A percentile compares a stretch with the other conserved stretches of the same genome.
phyloP scores from a whole-genome alignment of 2,113 vertebrate genomes.

The Hucho hucho region DNA sequence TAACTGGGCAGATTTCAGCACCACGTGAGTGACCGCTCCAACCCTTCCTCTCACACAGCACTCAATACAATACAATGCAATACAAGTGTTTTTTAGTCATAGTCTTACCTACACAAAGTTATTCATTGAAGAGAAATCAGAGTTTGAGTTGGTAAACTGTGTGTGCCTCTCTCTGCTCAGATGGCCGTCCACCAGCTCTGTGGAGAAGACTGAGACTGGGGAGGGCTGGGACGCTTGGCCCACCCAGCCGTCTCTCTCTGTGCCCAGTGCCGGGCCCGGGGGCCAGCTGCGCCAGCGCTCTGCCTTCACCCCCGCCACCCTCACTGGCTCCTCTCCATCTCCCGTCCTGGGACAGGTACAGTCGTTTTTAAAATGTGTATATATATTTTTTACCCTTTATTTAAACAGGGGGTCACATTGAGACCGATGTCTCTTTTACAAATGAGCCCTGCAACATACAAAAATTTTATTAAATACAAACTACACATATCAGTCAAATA shows the following conservation, averaged over 20 bases:
- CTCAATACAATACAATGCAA: not conserved
- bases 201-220: constrained; percentile 60
- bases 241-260: constrained; percentile 87
- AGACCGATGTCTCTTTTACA: too few relatives aligned
- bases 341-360: constrained; percentile 94
- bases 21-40: constrained; percentile 80
- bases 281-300: constrained; percentile 91
- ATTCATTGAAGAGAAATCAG: not conserved
- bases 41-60: not conserved
- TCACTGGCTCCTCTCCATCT: constrained; percentile 93
- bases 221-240: constrained; percentile 97
- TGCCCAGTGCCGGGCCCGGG: constrained; percentile 76
- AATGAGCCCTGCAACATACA: not conserved
- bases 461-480: not conserved
- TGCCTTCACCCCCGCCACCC: constrained; percentile 93
- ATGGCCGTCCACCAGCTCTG: constrained; percentile 87
- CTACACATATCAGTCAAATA: too few relatives aligned
- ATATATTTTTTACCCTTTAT: too few relatives aligned
- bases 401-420: too few relatives aligned
- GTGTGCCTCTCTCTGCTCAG: constrained; percentile 58
- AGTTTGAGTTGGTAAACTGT: not conserved
- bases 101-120: not conserved
- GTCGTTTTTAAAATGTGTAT: not conserved
- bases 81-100: not conserved
- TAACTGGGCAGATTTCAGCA: constrained; percentile 99